A percentile compares a stretch with the other conserved stretches of the same genome.
Conservation (phyloP, 37 sponge, comb jelly and placozoan genomes). For the Oopsacas minuta region DNA sequence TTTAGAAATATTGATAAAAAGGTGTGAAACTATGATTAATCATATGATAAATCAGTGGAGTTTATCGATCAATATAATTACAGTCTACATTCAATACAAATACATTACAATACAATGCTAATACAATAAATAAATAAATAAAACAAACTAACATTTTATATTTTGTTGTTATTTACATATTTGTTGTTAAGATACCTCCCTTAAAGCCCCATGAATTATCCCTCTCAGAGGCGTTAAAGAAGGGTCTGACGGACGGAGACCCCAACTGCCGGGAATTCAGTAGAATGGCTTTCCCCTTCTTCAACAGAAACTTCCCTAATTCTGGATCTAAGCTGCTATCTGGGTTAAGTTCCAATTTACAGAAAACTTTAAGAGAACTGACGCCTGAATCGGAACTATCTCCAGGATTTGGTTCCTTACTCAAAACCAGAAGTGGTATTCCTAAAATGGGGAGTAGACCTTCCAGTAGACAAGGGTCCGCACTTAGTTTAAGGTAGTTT, state of each 20-base stretch:
- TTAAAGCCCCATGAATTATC: background rate
- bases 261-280: background rate
- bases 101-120: too few species aligned
- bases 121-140: too few species aligned
- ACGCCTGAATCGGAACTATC: background rate
- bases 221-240: background rate
- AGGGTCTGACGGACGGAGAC: background rate
- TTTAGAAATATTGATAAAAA: too few species aligned
- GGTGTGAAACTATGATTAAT: too few species aligned
- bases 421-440: background rate
- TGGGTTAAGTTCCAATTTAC: background rate
- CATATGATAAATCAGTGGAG: too few species aligned
- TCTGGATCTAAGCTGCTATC: background rate
- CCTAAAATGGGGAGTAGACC: background rate
- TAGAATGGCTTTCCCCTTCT: background rate
- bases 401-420: background rate
- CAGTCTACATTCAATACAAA: too few species aligned
- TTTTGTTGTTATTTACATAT: too few species aligned
- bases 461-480: background rate
- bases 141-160: too few species aligned
- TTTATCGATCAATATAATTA: too few species aligned
- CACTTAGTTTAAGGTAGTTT: background rate
- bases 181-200: background rate
- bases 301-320: background rate
- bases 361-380: background rate